These are phyloP conservation scores for Ctenoplectra terminalis DNA, from an alignment of 1,140 invertebrate species.

Conservation along the genomic window DNA sequence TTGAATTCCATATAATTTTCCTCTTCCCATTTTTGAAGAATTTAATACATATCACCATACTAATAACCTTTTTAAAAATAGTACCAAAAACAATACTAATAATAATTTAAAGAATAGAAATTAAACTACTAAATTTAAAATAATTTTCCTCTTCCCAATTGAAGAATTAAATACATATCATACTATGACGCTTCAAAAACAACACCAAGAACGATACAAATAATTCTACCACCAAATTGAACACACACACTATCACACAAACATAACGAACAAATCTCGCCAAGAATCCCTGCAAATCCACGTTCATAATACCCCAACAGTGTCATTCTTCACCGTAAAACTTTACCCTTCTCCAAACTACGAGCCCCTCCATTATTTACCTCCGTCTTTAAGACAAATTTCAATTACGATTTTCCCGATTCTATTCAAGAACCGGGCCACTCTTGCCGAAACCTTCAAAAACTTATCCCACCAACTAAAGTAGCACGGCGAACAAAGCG, in stretches of 20 bases:
- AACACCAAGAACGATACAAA: background rate
- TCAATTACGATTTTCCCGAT: slow-evolving; percentile 16
- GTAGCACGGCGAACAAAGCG: background rate
- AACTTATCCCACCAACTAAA: background rate
- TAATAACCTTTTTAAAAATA: no score
- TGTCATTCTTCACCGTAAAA: background rate
- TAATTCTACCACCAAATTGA: background rate
- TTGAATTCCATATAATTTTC: no score
- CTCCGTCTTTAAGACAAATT: slow-evolving; percentile 4
- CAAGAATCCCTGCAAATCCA: background rate
- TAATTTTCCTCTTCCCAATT: no score
- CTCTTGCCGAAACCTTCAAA: background rate
- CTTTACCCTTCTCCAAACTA: background rate
- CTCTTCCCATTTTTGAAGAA: no score
- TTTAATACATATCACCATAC: no score
- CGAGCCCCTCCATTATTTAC: background rate
- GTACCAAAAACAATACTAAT: no score
- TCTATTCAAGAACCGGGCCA: background rate
- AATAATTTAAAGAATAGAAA: no score
- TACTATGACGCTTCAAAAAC: no score
- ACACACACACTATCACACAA: background rate
- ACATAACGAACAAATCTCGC: background rate
- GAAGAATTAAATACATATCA: no score
- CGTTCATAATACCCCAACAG: background rate
- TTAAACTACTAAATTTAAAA: no score